A percentile compares a stretch with the other conserved stretches of the same genome.
Evolutionary conservation across 2,797 vertebrate species (phyloP).

Genomic region (Schizopygopsis pylzovi): DNA sequence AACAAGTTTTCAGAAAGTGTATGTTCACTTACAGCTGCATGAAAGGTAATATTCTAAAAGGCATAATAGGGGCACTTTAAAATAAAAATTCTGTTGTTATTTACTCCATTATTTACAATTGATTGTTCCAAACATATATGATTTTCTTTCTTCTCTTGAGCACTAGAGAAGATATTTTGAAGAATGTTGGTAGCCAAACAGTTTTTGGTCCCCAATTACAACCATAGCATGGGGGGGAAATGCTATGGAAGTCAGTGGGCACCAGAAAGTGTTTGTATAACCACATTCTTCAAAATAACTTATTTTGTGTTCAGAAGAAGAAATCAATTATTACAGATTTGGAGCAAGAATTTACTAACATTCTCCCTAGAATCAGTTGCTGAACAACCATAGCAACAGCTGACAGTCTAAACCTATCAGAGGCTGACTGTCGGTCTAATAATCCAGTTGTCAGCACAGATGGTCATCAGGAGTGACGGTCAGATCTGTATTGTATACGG

Average conservation of each 20-base stretch:
- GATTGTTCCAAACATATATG: no score
- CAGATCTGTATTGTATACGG: background rate
- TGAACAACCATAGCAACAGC: slow-evolving; percentile 9
- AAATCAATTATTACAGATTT: background rate
- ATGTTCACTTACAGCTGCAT: no score
- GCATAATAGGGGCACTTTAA: background rate
- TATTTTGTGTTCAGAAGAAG: background rate
- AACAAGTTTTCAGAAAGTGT: no score
- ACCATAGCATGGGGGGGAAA: background rate
- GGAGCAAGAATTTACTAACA: background rate
- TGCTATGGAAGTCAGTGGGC: no score
- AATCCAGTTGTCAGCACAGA: slow-evolving; percentile 21
- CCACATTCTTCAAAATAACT: background rate
- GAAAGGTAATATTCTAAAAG: no score
- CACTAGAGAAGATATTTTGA: background rate
- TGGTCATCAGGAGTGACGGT: background rate
- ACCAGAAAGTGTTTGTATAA: no score
- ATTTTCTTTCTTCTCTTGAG: no score
- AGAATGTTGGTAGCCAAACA: background rate
- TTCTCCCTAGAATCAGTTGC: background rate
- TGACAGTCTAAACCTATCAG: slow-evolving; percentile 20
- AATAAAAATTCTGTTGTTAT: background rate
- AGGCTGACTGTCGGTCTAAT: background rate
- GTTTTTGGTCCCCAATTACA: background rate
- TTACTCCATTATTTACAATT: background rate